Conservation (phyloP, 2,797 vertebrate species). For the Syncerus caffer region DNA sequence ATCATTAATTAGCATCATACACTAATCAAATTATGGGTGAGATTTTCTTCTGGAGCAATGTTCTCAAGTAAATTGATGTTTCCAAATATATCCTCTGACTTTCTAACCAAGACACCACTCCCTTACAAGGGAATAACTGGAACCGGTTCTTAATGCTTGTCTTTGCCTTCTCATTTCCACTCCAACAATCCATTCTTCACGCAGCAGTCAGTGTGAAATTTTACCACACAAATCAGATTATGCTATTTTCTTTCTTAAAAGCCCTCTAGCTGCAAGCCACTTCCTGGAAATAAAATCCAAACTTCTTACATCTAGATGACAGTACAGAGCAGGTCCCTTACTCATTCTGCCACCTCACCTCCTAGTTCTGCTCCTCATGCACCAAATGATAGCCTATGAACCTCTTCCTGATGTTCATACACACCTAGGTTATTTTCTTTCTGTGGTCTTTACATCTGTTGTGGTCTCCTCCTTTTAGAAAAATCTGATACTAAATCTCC, state of each 20-base stretch:
- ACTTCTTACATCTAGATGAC: not conserved
- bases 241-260: slow-evolving; percentile 38
- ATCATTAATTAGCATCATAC: not conserved
- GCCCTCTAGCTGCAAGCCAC: not conserved
- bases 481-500: not conserved
- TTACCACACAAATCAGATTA: slow-evolving; percentile 69
- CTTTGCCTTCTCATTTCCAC: slow-evolving; percentile 45
- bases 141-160: not conserved
- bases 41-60: not conserved
- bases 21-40: slow-evolving; percentile 56
- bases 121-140: not conserved
- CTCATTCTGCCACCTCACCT: accelerated
- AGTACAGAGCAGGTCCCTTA: accelerated
- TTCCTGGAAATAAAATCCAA: slow-evolving; percentile 36
- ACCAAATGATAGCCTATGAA: accelerated
- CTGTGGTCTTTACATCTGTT: not conserved
- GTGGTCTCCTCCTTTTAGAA: not conserved
- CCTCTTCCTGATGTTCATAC: not conserved
- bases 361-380: accelerated
- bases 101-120: not conserved
- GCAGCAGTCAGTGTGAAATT: slow-evolving; percentile 57
- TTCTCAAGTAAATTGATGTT: not conserved
- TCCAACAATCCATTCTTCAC: slow-evolving; percentile 62
- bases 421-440: not conserved
- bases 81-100: not conserved